Evolutionary conservation across 2,113 vertebrate species (phyloP).

Genomic region (Rallus limicola): DNA sequence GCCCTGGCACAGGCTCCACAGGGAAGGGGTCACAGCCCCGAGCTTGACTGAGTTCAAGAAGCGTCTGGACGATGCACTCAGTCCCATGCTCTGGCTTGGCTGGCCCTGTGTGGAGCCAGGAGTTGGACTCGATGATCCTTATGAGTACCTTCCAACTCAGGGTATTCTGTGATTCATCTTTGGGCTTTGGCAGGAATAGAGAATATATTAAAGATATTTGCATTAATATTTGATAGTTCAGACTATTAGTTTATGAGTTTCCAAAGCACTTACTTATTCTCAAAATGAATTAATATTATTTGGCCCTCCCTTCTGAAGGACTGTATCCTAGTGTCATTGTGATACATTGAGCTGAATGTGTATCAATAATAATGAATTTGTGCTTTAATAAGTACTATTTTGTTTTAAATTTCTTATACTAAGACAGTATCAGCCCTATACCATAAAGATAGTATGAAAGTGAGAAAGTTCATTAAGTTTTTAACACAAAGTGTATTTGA

Average conservation of each 20-base stretch:
- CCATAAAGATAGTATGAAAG: background rate
- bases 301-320: fast-evolving
- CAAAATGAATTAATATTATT: background rate
- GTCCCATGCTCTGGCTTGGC: too few relatives aligned
- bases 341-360: background rate
- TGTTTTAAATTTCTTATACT: background rate
- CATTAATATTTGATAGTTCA: background rate
- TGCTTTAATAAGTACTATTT: background rate
- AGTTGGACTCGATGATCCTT: too few relatives aligned
- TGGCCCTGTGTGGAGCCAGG: too few relatives aligned
- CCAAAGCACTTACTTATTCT: background rate
- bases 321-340: background rate
- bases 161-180: background rate
- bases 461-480: background rate
- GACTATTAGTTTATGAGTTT: background rate
- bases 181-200: background rate
- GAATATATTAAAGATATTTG: background rate
- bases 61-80: too few relatives aligned
- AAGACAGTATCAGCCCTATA: background rate
- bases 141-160: too few relatives aligned
- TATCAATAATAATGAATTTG: background rate
- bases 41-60: too few relatives aligned
- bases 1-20: too few relatives aligned
- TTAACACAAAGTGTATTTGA: background rate
- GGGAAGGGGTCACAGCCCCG: too few relatives aligned